A percentile compares a stretch with the other conserved stretches of the same genome.
These are phyloP conservation scores for Amorpha juglandis DNA, from an alignment of 2,888 invertebrate genomes.

Conservation along the genomic window DNA sequence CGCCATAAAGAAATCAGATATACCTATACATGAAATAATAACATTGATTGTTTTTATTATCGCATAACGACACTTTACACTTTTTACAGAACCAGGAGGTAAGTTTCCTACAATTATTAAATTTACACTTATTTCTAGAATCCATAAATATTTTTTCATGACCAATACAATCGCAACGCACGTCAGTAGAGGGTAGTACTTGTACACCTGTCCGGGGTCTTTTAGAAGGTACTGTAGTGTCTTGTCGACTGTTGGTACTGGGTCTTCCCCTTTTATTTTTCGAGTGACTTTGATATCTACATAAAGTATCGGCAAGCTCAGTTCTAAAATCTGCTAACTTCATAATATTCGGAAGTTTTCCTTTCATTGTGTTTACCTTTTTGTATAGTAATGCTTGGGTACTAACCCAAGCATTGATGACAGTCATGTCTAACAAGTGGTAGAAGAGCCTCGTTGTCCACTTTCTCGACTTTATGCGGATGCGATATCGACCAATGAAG, in stretches of 20 bases:
- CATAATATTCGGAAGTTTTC: constrained; percentile 46
- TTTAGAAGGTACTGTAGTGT: constrained; percentile 44
- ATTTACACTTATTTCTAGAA: constrained; percentile 48
- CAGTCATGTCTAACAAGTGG: constrained; percentile 49
- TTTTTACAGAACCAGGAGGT: constrained; percentile 47
- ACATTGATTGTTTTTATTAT: constrained; percentile 51
- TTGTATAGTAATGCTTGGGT: constrained; percentile 50
- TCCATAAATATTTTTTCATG: constrained; percentile 49
- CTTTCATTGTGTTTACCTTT: constrained; percentile 47
- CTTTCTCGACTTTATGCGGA: constrained; percentile 48
- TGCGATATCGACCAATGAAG: constrained; percentile 48
- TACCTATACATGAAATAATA: constrained; percentile 47
- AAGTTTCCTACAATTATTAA: constrained; percentile 47
- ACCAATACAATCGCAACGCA: constrained; percentile 46
- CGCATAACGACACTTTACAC: constrained; percentile 49
- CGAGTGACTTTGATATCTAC: constrained; percentile 45
- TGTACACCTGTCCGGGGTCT: constrained; percentile 45
- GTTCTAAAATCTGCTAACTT: constrained; percentile 50
- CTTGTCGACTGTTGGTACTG: constrained; percentile 37
- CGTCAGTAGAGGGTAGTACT: constrained; percentile 45
- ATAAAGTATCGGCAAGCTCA: constrained; percentile 48
- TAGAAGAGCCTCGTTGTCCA: constrained; percentile 48
- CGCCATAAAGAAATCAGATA: constrained; percentile 41
- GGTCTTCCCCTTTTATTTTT: constrained; percentile 50
- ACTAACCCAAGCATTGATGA: constrained; percentile 54